Evolutionary conservation across 2,888 invertebrate species (phyloP).

Genomic region (Acleris sparsana): DNA sequence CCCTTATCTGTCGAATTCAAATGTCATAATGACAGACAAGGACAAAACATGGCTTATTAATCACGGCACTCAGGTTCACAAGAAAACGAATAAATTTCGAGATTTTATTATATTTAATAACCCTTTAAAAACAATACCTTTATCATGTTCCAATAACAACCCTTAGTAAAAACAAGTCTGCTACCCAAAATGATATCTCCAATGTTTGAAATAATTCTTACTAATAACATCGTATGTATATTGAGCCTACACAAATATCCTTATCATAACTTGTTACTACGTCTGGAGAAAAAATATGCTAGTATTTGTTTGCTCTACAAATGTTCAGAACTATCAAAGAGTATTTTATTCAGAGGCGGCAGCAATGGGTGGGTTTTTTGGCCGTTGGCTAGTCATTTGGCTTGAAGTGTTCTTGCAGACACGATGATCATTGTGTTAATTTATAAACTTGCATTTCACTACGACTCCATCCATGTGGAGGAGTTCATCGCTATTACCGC

Average conservation of each 20-base stretch:
- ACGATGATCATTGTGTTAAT: too few species aligned
- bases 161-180: constrained; percentile 11
- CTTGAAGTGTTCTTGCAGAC: too few species aligned
- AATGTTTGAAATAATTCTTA: constrained; percentile 40
- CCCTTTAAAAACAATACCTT: background rate
- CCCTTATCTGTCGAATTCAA: too few species aligned
- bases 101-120: background rate
- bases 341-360: constrained; percentile 36
- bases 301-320: constrained; percentile 61
- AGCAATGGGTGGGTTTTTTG: background rate
- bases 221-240: constrained; percentile 63
- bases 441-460: too few species aligned
- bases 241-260: constrained; percentile 66
- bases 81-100: too few species aligned
- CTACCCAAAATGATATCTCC: constrained; percentile 5
- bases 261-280: constrained; percentile 68
- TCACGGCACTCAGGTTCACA: too few species aligned
- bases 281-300: constrained; percentile 62
- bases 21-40: too few species aligned
- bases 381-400: too few species aligned
- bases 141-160: constrained; percentile 6
- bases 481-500: too few species aligned
- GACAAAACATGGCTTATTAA: too few species aligned
- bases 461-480: too few species aligned
- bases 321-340: constrained; percentile 50